Evolutionary conservation across 2,797 vertebrate species (phyloP), one percentile per base, ranked within the genome.

Genomic region (Gymnoscopelus microlampas): DNA sequence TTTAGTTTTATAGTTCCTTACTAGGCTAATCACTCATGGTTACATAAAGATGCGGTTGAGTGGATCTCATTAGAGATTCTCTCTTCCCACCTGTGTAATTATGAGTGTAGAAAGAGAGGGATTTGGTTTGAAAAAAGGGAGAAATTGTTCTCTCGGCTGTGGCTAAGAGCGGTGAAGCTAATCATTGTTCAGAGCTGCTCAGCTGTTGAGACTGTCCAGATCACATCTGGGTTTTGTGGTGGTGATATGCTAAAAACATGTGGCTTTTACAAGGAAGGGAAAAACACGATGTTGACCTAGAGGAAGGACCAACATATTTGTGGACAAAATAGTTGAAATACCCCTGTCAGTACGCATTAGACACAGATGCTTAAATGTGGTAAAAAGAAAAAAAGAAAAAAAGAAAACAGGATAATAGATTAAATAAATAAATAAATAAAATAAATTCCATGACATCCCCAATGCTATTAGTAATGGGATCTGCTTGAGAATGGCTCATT

Each of bases 391-490:
- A 35, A 7, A 3, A 44, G 8, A 44, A 8, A 44, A 44, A 44
- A 10, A 44, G 50, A 14, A 14, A 51, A 51, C 4, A 13, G 7
- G 12, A 8, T 48, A 48, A 48, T 12, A 48, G 50, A 51, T n/a
- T 50, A 3, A 11, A n/a, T n/a, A n/a, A 14, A 48, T 48, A n/a
- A 15, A 15, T 13, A 51, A n/a, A 51, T 13, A 51, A 13, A 51
- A 4, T 13, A 82, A 75, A 71, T 63, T 68, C 61, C 60, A 69
- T 76, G 74, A 80, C 63, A 78, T 70, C 59, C 58, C 63, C 66
- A 70, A 75, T 65, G 67, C 74, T 80, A 85, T 86, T 87, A 85
- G 81, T 79, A 82, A 85, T 74, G 68, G 9, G 3, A 83, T 77
- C 76, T 56, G 67, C 64, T 78, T 53, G 35, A 59, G 63, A 85